A percentile compares a stretch with the other conserved stretches of the same genome.
phyloP scores from a whole-genome alignment of 2,888 invertebrate species.

The Halictus ligatus region DNA sequence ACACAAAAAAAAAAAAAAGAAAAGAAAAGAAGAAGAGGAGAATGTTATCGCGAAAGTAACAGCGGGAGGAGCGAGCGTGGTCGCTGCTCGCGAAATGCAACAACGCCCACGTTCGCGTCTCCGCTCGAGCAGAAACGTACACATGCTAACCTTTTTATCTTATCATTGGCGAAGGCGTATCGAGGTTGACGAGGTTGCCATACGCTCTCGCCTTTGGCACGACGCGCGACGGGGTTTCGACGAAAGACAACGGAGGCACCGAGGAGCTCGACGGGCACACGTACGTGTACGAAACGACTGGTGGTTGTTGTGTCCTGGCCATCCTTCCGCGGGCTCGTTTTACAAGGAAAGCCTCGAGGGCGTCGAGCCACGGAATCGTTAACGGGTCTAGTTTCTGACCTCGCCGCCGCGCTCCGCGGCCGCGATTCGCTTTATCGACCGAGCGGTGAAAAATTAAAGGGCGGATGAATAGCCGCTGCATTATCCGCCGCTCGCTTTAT shows the following conservation, averaged over 20 bases:
- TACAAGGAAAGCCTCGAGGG: conserved; percentile 46
- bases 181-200: conserved; percentile 72
- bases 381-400: conserved; percentile 32
- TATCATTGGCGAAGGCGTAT: conserved; percentile 78
- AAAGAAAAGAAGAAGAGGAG: not conserved
- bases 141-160: conserved; percentile 78
- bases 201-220: conserved; percentile 69
- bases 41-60: conserved; percentile 36
- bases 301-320: conserved; percentile 26
- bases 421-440: conserved; percentile 65
- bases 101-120: conserved; percentile 56
- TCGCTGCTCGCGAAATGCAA: conserved; percentile 42
- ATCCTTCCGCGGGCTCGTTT: conserved; percentile 36
- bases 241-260: conserved; percentile 40
- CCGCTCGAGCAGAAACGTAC: conserved; percentile 26
- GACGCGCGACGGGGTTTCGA: conserved; percentile 55
- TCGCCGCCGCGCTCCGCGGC: not conserved
- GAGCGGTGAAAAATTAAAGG: conserved; percentile 57
- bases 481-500: conserved; percentile 62
- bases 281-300: conserved; percentile 13
- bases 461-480: conserved; percentile 39
- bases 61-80: conserved; percentile 26
- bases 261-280: conserved; percentile 36
- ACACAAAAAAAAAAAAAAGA: too few relatives aligned
- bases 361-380: conserved; percentile 39